Evolutionary conservation across 2,888 invertebrate species (phyloP), one percentile per base, ranked within the genome.

Genomic region (Heteromyza rotundicornis): DNA sequence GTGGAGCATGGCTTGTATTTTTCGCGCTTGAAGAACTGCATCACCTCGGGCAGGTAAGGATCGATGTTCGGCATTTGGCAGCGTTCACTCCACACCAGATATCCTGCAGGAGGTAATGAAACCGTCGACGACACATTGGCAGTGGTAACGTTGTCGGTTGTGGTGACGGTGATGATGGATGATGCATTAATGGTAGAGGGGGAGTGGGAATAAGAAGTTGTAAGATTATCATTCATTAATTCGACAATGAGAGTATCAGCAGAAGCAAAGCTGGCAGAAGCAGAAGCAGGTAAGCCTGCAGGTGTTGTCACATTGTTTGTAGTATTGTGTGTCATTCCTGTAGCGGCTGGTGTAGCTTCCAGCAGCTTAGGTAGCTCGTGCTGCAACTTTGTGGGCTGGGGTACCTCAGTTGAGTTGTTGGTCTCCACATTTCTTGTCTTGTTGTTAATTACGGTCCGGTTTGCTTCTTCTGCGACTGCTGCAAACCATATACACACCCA

Each of bases 51-150:
- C 62, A 87, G 86, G 67, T 88, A 87, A 3, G 89, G 86, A 74
- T 89, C 86, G 62, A 88, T 70, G 64, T 88, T 86, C 16, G 87
- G 85, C 75, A 90, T 89, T 73, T 85, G 86, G 72, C 90, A 90
- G 73, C 85, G 86, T 40, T 87, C 83, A 73, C 86, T 89, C 84
- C 86, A 84, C 10, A 84, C 84, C 36, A 84, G 74, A 70, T 78
- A 84, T 63, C 82, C 83, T 81, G 76, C 57, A 52, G 80, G 76
- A 63, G 62, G 60, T 66, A 68, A 63, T 68, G 63, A 57, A 32
- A 62, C 49, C 47, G 62, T 59, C 51, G 59, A 59, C 35, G 44
- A 64, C 53, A 55, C 57, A 35, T 36, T 54, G 50, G 53, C 54
- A 51, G 47, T 54, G 40, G 56, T 56, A 59, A 50, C 57, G 53